phyloP scores from a whole-genome alignment of 2,888 invertebrate species.

The Synergus japonicus region DNA sequence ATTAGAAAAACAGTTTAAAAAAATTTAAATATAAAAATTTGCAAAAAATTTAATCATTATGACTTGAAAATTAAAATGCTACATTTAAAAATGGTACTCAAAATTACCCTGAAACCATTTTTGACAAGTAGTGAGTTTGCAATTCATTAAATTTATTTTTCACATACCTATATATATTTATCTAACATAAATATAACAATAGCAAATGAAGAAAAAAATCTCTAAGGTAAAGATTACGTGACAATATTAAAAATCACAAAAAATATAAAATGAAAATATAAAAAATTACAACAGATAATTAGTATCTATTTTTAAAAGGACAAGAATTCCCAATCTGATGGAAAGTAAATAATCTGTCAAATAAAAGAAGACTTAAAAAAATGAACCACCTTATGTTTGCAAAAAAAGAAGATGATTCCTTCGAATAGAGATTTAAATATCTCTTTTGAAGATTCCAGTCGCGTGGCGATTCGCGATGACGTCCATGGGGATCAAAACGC shows the following conservation, averaged over 20 bases:
- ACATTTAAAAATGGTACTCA: neutral
- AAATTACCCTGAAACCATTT: no score
- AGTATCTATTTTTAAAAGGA: neutral
- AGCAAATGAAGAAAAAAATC: neutral
- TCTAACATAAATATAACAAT: neutral
- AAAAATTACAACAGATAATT: neutral
- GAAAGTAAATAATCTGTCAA: neutral
- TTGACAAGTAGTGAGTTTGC: no score
- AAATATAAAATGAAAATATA: neutral
- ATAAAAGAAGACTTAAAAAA: neutral
- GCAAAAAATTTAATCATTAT: neutral
- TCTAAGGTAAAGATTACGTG: neutral
- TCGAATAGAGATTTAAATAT: neutral
- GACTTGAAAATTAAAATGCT: neutral
- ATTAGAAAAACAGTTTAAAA: neutral
- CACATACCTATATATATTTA: neutral
- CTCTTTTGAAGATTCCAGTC: neutral
- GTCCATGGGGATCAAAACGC: constrained; percentile 6
- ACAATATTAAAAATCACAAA: neutral
- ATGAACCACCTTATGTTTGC: constrained; percentile 14
- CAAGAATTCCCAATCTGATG: neutral
- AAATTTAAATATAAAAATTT: neutral
- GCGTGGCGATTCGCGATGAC: constrained; percentile 32
- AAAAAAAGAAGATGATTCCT: neutral
- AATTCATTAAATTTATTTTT: neutral